phyloP scores from a whole-genome alignment of 2,797 vertebrate species.

The Cheirogaleus major region DNA sequence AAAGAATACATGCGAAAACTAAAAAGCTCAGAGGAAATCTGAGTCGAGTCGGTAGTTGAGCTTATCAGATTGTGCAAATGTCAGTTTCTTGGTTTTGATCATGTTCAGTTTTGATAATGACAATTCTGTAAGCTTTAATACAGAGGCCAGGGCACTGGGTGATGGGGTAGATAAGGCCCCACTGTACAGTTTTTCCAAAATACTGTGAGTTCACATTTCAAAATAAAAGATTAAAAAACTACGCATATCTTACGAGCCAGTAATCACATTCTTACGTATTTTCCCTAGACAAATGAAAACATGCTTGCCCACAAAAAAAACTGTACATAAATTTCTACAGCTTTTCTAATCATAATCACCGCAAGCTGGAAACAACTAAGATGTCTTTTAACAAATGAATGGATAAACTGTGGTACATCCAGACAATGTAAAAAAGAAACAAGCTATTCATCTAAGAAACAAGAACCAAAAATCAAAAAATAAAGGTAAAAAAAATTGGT shows the following conservation, averaged over 20 bases:
- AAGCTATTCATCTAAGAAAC: not conserved
- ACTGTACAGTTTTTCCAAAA: not conserved
- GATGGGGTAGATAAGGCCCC: not conserved
- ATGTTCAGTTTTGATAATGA: not conserved
- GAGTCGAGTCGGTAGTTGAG: not conserved
- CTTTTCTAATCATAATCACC: not conserved
- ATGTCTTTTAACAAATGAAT: not conserved
- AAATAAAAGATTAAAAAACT: not conserved
- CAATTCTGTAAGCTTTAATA: not conserved
- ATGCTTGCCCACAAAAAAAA: not conserved
- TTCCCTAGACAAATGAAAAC: not conserved
- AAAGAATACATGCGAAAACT: not conserved
- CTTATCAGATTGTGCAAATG: not conserved
- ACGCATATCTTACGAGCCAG: not conserved
- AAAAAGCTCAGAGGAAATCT: not conserved
- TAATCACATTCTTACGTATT: not conserved
- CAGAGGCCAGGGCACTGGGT: accelerated
- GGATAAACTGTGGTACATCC: not conserved
- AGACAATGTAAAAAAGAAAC: not conserved
- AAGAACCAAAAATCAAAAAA: not conserved
- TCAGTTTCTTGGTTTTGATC: not conserved
- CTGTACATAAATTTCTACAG: not conserved
- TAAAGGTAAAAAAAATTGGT: not conserved
- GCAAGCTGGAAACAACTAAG: not conserved
- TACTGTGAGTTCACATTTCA: not conserved